Evolutionary conservation across 2,888 invertebrate genomes (phyloP).

Genomic region (Litoditis marina): DNA sequence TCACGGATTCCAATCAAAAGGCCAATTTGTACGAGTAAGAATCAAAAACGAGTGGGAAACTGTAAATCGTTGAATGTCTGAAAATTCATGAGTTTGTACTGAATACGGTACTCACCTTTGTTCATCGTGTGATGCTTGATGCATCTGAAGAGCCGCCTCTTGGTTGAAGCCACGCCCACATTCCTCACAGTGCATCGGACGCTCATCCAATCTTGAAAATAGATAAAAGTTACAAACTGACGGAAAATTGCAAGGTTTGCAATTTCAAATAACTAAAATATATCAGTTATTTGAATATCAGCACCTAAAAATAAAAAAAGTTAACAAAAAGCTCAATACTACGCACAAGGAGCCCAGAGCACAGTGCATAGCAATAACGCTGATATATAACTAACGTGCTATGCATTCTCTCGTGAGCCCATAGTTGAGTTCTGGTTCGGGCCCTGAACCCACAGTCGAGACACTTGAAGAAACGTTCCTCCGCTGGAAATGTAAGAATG

Average conservation of each 20-base stretch:
- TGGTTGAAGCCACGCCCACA: conserved; percentile 69
- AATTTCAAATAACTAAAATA: no score
- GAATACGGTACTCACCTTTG: conserved; percentile 13
- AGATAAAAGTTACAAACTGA: not conserved
- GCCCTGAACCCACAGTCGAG: conserved; percentile 48
- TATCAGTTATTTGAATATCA: no score
- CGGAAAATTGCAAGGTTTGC: no score
- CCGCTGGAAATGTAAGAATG: conserved; percentile 57
- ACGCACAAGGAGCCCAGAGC: no score
- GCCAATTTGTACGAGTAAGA: no score
- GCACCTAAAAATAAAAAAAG: no score
- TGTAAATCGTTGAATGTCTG: not conserved
- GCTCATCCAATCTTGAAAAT: conserved; percentile 65
- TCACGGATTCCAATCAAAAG: no score
- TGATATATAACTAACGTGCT: conserved; percentile 29
- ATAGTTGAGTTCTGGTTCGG: conserved; percentile 64
- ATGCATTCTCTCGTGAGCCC: conserved; percentile 69
- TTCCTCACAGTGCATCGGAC: conserved; percentile 67
- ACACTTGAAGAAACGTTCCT: conserved; percentile 65
- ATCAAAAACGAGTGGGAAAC: no score
- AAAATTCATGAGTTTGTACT: conserved; percentile 2
- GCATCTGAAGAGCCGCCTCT: conserved; percentile 69
- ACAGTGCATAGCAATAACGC: no score
- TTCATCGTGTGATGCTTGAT: conserved; percentile 58
- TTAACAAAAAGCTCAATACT: no score